Evolutionary conservation across 23 tunicate species (phyloP), one percentile per base, ranked within the genome.

Genomic region (Ascidia mentula): DNA sequence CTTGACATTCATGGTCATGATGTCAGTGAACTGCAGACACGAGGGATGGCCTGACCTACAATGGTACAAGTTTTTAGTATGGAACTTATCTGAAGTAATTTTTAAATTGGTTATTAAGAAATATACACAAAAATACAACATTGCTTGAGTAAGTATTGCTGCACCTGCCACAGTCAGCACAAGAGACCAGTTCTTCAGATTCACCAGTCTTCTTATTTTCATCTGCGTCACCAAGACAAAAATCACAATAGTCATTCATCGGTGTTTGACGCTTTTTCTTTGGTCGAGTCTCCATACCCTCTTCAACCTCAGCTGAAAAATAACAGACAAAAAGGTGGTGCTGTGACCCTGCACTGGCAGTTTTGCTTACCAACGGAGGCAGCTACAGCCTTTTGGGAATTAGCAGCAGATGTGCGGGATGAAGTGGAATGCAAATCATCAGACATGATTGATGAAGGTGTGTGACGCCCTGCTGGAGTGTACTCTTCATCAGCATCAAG

Each of bases 1-100:
- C 79, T 93, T 93, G 8, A 93, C 98, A 45, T 93, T 93, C 87
- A 84, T 88, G 31, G 98, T 93, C 98, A 93, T 93, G 32, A 93
- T 88, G 46, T 88, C 98, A 20, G 98, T 93, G 37, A 93, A 93
- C 83, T 93, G 98, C 53, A 93, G 72, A 39, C 98, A 93, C 31
- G 98, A 45, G 1, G 98, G 98, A 69, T 93, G 98, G 15, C 90
- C 98, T 0, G 98, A 93, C 72, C 93, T 82, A 53, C 3, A 61
- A 34, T 30, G 77, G 32, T 31, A 73, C 8, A 73, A 13, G 24
- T 69, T 45, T 45, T 45, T 45, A 45, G 60, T 15, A 18, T 45
- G 60, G n/a, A n/a, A n/a, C n/a, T n/a, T n/a, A n/a, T n/a, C n/a
- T n/a, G n/a, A n/a, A n/a, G n/a, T n/a, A n/a, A n/a, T n/a, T n/a